Conservation (phyloP, 1,140 invertebrate species). For the Bombus breviceps region DNA sequence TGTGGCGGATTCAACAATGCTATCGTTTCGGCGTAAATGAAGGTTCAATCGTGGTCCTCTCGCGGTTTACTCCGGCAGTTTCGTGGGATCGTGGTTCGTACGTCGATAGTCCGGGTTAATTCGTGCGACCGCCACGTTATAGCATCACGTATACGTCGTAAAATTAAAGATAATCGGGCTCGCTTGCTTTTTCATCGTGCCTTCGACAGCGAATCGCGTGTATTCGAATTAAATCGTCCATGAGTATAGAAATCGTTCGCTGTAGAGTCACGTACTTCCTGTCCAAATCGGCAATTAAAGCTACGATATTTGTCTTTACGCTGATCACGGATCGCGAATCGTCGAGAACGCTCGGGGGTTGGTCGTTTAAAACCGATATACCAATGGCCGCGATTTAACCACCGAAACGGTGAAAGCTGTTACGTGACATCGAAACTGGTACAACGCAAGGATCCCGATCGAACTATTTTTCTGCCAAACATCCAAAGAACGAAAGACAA, state of each 20-base stretch:
- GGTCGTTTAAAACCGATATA: constrained; percentile 1
- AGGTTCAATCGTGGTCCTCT: constrained; percentile 29
- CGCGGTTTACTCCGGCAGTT: neutral
- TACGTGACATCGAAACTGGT: neutral
- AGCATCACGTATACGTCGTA: constrained; percentile 8
- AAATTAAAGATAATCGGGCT: constrained; percentile 36
- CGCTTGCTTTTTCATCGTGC: neutral
- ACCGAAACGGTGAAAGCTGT: neutral
- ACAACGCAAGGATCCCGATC: neutral
- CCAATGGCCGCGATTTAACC: neutral
- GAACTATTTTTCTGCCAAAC: constrained; percentile 19
- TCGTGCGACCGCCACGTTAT: neutral
- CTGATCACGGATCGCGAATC: neutral
- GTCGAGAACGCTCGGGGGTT: neutral
- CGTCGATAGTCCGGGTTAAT: constrained; percentile 40
- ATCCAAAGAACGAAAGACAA: neutral
- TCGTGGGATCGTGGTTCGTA: neutral
- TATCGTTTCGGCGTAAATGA: constrained; percentile 29
- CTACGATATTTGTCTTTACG: constrained; percentile 2
- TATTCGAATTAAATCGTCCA: neutral
- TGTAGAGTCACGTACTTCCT: neutral
- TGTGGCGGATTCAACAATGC: neutral
- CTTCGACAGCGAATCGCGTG: no score
- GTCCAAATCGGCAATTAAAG: constrained; percentile 5
- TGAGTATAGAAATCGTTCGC: neutral